Evolutionary conservation across 2,888 invertebrate genomes (phyloP), one percentile per base, ranked within the genome.

Genomic region (Congeria kusceri): DNA sequence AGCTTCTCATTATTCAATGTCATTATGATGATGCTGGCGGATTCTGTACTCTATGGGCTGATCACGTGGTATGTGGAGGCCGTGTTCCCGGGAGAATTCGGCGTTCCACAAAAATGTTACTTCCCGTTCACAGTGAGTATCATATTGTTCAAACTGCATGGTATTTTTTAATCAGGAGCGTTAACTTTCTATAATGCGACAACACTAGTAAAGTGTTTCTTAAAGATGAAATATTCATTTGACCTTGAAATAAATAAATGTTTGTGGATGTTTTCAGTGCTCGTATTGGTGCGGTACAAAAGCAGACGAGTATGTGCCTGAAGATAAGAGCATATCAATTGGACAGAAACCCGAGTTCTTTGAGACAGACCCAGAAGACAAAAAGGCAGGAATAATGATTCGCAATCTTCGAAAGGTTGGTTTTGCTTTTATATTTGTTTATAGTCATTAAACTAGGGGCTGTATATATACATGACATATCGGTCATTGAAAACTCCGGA

Each of bases 11-110:
- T 97, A 86, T 70, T 89, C 18, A 78, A 91, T 66, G 95, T 96
- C 46, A 94, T 97, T 58, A 88, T 96, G 0, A 96, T 97, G 95
- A 93, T 98, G 88, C 90, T 96, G n/a, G 80, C 96, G 0, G 96
- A 97, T 90, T 94, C 95, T 11, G 67, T 96, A 0, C 64, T 97
- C 0, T 97, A 97, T 90, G 95, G 97, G 92, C 73, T 96, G 2
- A 92, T 98, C 47, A 96, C 98, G 0, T 94, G 98, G 85, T 98
- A 98, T 91, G 94, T 98, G 32, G 98, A 98, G 93, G 96, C 96
- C 84, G 95, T 98, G 13, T 95, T 96, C 80, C 98, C 98, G 0
- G 98, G 98, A 13, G 96, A 96, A 18, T 97, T 95, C 92, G 98
- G 98, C 3, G 96, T 98, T 0, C 96, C 96, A 0, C 95, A 95